Evolutionary conservation across 2,113 vertebrate genomes (phyloP).

Genomic region (Mesoclemmys tuberculata): DNA sequence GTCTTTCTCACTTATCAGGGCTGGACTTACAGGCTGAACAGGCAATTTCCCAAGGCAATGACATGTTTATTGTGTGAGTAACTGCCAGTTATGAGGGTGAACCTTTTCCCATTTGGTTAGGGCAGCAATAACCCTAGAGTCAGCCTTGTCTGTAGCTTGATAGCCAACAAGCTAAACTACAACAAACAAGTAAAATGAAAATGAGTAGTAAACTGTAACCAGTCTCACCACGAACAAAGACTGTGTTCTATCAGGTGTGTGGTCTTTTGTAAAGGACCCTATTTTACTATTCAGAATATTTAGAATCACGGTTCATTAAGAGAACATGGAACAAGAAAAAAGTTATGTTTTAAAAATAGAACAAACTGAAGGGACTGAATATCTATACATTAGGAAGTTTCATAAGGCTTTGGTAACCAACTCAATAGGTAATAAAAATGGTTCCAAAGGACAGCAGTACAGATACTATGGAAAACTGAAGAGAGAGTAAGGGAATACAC

Average conservation of each 20-base stretch:
- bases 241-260: neutral
- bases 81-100: neutral
- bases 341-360: neutral
- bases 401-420: neutral
- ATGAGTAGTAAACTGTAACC: neutral
- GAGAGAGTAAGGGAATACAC: neutral
- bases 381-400: neutral
- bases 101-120: neutral
- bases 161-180: neutral
- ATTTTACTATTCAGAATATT: neutral
- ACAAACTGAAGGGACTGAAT: neutral
- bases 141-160: neutral
- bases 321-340: rapidly evolving
- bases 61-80: neutral
- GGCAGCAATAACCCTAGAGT: neutral
- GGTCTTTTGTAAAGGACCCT: neutral
- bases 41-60: neutral
- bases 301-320: neutral
- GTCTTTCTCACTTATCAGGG: neutral
- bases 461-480: neutral
- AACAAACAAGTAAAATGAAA: neutral
- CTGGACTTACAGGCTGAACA: neutral
- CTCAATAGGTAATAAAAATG: neutral
- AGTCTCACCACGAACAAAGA: neutral
- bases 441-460: neutral